Percentiles rank a stretch among this genome's conserved stretches.
Conservation (phyloP, 2,888 invertebrate genomes). For the Smittia aterrima region DNA sequence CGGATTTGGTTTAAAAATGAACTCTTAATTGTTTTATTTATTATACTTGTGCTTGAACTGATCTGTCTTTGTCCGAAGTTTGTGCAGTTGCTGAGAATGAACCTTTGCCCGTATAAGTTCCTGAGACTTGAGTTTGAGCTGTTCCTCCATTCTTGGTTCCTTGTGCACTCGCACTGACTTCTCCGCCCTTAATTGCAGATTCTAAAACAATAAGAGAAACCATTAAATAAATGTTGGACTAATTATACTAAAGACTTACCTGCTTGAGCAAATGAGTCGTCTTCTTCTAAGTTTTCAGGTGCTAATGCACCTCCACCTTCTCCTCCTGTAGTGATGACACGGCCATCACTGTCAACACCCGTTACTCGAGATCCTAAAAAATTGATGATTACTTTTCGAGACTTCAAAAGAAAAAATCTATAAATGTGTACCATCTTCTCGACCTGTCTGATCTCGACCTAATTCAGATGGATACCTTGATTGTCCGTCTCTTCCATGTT, state of each 20-base stretch:
- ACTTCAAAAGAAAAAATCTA: too few relatives aligned
- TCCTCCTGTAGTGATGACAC: background rate
- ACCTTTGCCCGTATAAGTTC: constrained; percentile 73
- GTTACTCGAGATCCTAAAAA: too few relatives aligned
- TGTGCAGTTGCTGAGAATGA: constrained; percentile 81
- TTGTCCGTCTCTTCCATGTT: background rate
- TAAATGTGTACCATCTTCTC: too few relatives aligned
- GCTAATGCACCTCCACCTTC: background rate
- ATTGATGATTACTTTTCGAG: too few relatives aligned
- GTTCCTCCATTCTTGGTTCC: constrained; percentile 72
- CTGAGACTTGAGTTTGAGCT: constrained; percentile 79
- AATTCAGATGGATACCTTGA: background rate
- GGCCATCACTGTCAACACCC: constrained; percentile 29
- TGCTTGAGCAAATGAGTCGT: constrained; percentile 73
- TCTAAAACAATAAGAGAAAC: constrained; percentile 52
- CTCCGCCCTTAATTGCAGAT: constrained; percentile 60
- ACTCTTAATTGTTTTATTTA: background rate
- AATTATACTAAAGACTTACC: constrained; percentile 50
- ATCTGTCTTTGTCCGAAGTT: constrained; percentile 70
- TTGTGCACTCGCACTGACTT: constrained; percentile 73
- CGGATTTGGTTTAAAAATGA: background rate
- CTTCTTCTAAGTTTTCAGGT: constrained; percentile 46
- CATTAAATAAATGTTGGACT: constrained; percentile 47
- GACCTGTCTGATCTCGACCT: too few relatives aligned
- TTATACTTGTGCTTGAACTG: constrained; percentile 60